Conservation (phyloP, 2,888 invertebrate genomes). For the Drosophila antonietae region DNA sequence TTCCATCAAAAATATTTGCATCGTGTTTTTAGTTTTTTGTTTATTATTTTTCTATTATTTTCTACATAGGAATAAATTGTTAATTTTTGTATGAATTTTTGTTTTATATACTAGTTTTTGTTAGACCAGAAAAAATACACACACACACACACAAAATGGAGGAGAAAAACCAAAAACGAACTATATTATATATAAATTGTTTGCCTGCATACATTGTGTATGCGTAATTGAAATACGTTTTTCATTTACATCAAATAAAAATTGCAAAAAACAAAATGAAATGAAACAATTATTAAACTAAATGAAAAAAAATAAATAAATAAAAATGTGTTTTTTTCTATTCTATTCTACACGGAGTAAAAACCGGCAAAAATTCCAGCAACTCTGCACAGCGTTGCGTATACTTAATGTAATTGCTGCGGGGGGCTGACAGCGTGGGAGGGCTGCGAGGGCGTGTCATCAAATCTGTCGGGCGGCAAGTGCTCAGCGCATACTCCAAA, state of each 20-base stretch:
- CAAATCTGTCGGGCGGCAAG: slow-evolving; percentile 54
- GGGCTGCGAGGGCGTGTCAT: slow-evolving; percentile 10
- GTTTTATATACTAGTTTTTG: slow-evolving; percentile 55
- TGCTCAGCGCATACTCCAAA: slow-evolving; percentile 38
- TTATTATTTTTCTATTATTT: slow-evolving; percentile 15
- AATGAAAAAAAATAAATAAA: slow-evolving; percentile 11
- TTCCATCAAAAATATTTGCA: slow-evolving; percentile 34
- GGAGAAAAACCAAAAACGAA: slow-evolving; percentile 61
- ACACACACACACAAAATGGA: slow-evolving; percentile 9
- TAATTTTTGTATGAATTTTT: slow-evolving; percentile 42
- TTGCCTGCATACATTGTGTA: slow-evolving; percentile 52
- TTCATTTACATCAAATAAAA: slow-evolving; percentile 38
- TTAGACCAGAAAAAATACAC: background rate
- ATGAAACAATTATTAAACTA: slow-evolving; percentile 38
- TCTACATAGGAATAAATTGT: slow-evolving; percentile 11
- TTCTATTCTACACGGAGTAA: background rate
- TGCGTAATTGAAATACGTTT: slow-evolving; percentile 45
- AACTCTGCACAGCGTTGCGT: slow-evolving; percentile 38
- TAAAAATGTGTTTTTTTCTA: slow-evolving; percentile 3
- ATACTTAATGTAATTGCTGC: slow-evolving; percentile 63
- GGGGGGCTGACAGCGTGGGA: background rate
- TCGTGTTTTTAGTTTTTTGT: slow-evolving; percentile 18
- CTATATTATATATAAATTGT: slow-evolving; percentile 60
- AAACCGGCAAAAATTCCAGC: background rate
- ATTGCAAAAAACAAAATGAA: slow-evolving; percentile 13